Conservation (phyloP, 1,140 invertebrate species). For the Conus ventricosus region DNA sequence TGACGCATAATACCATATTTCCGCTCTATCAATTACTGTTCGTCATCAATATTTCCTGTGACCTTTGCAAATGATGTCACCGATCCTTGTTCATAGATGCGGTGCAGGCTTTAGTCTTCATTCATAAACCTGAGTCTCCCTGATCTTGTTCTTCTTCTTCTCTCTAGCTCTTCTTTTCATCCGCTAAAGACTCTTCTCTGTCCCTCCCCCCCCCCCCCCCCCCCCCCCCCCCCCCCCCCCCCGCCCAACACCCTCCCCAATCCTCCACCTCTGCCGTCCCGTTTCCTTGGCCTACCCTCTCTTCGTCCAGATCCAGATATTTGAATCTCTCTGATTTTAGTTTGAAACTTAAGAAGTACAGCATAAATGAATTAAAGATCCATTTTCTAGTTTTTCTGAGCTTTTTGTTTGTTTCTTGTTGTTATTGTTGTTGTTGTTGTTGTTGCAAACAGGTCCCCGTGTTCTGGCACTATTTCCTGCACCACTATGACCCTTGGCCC, state of each 20-base stretch:
- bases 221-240: background rate
- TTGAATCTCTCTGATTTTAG: background rate
- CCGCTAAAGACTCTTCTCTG: background rate
- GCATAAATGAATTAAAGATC: background rate
- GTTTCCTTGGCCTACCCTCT: background rate
- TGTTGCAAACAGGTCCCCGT: too few relatives aligned
- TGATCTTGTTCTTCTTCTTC: background rate
- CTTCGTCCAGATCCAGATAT: background rate
- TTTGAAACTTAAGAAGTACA: background rate
- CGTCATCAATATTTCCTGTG: background rate
- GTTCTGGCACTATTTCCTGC: too few relatives aligned
- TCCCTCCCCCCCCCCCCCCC: too few relatives aligned
- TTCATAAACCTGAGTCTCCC: background rate
- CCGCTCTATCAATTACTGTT: background rate
- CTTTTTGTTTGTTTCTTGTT: too few relatives aligned
- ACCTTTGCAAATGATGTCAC: background rate
- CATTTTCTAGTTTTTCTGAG: too few relatives aligned
- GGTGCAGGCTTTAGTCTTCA: background rate
- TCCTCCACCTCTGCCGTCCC: too few relatives aligned
- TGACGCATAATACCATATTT: background rate
- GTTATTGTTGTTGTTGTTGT: too few relatives aligned
- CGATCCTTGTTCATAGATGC: too few relatives aligned
- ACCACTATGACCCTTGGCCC: too few relatives aligned
- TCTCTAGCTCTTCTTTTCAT: background rate
- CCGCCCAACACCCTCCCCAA: too few relatives aligned